Conservation (phyloP, 53 echinoderm and acorn worm genomes). For the Astropecten irregularis region DNA sequence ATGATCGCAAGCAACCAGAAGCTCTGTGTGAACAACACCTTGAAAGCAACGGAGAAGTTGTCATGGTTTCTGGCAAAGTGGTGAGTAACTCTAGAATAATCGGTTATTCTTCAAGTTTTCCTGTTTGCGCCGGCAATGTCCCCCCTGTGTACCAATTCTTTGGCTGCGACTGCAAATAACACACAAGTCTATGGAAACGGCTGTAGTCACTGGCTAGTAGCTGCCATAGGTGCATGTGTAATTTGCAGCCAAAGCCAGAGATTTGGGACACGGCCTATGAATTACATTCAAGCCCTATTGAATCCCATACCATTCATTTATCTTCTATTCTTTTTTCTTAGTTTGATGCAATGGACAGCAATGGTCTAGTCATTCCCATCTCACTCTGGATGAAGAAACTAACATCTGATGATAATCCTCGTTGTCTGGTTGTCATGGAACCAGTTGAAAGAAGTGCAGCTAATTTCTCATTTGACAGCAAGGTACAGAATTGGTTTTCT, state of each 20-base stretch:
- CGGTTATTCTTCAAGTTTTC: background rate
- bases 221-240: too few relatives aligned
- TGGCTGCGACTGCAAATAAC: too few relatives aligned
- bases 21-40: conserved; percentile 89
- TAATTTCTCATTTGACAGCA: conserved; percentile 76
- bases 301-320: too few relatives aligned
- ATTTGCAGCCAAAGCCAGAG: too few relatives aligned
- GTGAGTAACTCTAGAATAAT: too few relatives aligned
- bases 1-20: conserved; percentile 76
- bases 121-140: too few relatives aligned
- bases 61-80: conserved; percentile 98
- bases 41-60: conserved; percentile 85
- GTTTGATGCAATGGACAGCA: conserved; percentile 92
- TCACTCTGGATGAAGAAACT: conserved; percentile 99
- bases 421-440: conserved; percentile 89
- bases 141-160: too few relatives aligned
- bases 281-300: too few relatives aligned
- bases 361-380: conserved; percentile 86
- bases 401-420: conserved; percentile 84
- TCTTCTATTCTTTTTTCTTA: conserved; percentile 4
- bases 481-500: conserved; percentile 33
- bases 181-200: too few relatives aligned
- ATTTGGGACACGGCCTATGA: too few relatives aligned
- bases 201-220: too few relatives aligned
- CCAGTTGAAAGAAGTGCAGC: conserved; percentile 84